Evolutionary conservation across 2,113 vertebrate genomes (phyloP).

Genomic region (Eonycteris spelaea): DNA sequence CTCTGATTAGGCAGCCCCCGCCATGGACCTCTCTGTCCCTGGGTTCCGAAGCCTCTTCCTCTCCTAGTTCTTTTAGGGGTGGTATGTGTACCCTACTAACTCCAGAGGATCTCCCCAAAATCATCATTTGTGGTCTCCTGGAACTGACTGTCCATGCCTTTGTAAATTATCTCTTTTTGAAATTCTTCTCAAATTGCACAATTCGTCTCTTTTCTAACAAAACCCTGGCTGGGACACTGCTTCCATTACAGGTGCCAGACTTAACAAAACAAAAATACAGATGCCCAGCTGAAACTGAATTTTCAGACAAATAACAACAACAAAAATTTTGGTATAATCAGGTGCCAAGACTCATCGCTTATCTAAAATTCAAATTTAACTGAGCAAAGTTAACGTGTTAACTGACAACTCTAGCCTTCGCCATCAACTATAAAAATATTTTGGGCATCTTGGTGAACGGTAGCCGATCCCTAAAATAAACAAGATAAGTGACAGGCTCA

Average conservation of each 20-base stretch:
- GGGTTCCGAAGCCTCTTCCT: not conserved
- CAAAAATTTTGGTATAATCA: not conserved
- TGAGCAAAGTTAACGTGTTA: not conserved
- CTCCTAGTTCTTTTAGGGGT: not conserved
- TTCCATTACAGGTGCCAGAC: not conserved
- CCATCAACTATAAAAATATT: not conserved
- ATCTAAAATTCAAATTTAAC: constrained; percentile 17
- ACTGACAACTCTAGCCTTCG: not conserved
- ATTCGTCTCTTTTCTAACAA: not conserved
- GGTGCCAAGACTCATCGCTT: not conserved
- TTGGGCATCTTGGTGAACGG: not conserved
- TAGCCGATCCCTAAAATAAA: not conserved
- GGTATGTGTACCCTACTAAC: not conserved
- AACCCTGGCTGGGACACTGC: not conserved
- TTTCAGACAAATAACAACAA: not conserved
- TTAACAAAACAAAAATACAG: not conserved
- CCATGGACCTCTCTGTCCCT: not conserved
- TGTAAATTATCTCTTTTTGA: not conserved
- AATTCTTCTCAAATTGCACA: not conserved
- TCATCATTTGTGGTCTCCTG: not conserved
- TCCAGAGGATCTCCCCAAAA: accelerated
- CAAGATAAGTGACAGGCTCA: not conserved
- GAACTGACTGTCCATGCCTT: not conserved
- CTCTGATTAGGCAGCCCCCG: not conserved
- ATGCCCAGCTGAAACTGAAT: not conserved